Evolutionary conservation across 2,888 invertebrate genomes (phyloP).

Genomic region (Portevinia maculata): DNA sequence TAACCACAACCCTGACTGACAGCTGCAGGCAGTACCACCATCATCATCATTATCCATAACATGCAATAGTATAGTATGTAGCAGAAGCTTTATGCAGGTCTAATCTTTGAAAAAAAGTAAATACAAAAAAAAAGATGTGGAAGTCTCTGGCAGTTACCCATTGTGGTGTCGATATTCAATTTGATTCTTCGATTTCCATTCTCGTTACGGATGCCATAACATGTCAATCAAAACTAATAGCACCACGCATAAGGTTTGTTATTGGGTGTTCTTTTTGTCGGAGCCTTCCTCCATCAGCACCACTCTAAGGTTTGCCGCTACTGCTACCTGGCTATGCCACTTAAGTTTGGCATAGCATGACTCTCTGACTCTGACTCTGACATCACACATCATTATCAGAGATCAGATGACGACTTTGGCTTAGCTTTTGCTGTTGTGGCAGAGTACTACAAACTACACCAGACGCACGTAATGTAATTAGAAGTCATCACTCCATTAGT

Average conservation of each 20-base stretch:
- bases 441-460: constrained; percentile 7
- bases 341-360: constrained; percentile 58
- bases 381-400: constrained; percentile 73
- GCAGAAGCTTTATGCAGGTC: constrained; percentile 32
- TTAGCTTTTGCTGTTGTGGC: constrained; percentile 34
- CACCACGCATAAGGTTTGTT: constrained; percentile 48
- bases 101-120: constrained; percentile 32
- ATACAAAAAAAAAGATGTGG: constrained; percentile 39
- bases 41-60: constrained; percentile 36
- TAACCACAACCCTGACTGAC: constrained; percentile 59
- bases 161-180: constrained; percentile 66
- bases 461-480: constrained; percentile 72
- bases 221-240: constrained; percentile 79
- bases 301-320: constrained; percentile 12
- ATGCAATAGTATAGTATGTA: constrained; percentile 16
- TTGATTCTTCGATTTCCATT: constrained; percentile 54
- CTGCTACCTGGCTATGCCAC: constrained; percentile 36
- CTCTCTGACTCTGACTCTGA: too few species aligned
- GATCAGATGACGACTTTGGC: constrained; percentile 57
- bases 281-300: constrained; percentile 45
- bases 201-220: constrained; percentile 80
- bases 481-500: constrained; percentile 74
- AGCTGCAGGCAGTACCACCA: constrained; percentile 58
- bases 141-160: constrained; percentile 52
- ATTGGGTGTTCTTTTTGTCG: constrained; percentile 64